Evolutionary conservation across 2,888 invertebrate genomes (phyloP).

Genomic region (Coenonympha arcania): DNA sequence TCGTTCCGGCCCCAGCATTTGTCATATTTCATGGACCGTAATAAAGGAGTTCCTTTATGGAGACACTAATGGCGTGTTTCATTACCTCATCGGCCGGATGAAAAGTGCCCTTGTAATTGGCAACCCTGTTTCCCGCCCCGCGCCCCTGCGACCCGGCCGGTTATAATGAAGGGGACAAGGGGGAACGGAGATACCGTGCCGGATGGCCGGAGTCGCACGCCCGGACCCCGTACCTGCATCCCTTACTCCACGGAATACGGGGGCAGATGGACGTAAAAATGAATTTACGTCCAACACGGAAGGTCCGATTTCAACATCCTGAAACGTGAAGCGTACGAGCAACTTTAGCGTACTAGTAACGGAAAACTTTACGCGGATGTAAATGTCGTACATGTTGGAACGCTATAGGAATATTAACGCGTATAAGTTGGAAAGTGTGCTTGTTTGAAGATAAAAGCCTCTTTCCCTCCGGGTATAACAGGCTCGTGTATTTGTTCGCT

Average conservation of each 20-base stretch:
- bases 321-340: constrained; percentile 13
- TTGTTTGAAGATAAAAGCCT: background rate
- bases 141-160: constrained; percentile 60
- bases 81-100: constrained; percentile 30
- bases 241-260: constrained; percentile 26
- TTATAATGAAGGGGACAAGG: constrained; percentile 56
- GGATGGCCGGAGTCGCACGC: constrained; percentile 45
- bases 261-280: constrained; percentile 26
- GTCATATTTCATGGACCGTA: constrained; percentile 14
- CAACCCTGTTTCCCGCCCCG: constrained; percentile 48
- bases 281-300: constrained; percentile 16
- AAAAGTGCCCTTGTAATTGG: constrained; percentile 34
- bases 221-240: constrained; percentile 36
- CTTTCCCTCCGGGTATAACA: background rate
- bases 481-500: background rate
- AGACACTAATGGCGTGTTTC: constrained; percentile 25
- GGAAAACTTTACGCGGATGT: constrained; percentile 11
- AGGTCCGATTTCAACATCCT: constrained; percentile 23
- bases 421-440: background rate
- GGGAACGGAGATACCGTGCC: constrained; percentile 53
- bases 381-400: constrained; percentile 7
- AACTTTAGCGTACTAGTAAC: no score
- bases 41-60: constrained; percentile 27
- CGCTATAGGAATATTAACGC: constrained; percentile 4
- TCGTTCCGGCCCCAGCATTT: background rate